Percentiles rank a stretch among this genome's conserved stretches.
phyloP scores from a whole-genome alignment of 2,888 invertebrate species.

The Empis livida region DNA sequence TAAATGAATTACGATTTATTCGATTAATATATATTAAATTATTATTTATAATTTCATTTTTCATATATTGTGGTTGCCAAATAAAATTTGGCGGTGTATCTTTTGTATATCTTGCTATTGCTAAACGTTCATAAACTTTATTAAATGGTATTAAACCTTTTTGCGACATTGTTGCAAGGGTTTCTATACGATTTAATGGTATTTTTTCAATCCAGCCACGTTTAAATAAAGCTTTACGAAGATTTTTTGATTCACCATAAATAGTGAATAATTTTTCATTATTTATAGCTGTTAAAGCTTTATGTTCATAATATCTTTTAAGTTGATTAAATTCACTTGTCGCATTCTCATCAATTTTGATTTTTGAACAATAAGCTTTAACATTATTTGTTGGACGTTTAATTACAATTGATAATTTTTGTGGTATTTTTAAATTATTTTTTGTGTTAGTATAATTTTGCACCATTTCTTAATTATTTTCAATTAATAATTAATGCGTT shows the following conservation, averaged over 20 bases:
- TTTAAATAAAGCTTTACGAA: conserved; percentile 40
- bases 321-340: too few species aligned
- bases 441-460: too few species aligned
- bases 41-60: background rate
- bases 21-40: conserved; percentile 25
- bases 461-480: too few species aligned
- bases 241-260: conserved; percentile 24
- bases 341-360: too few species aligned
- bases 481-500: too few species aligned
- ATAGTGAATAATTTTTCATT: conserved; percentile 26
- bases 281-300: too few species aligned
- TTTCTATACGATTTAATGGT: conserved; percentile 33
- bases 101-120: conserved; percentile 46
- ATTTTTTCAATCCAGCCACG: conserved; percentile 66
- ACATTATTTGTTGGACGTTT: too few species aligned
- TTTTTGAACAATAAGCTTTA: too few species aligned
- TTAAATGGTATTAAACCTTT: conserved; percentile 26
- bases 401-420: too few species aligned
- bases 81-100: conserved; percentile 55
- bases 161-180: conserved; percentile 25
- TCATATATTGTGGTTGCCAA: conserved; percentile 44
- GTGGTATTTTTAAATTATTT: too few species aligned
- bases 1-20: conserved; percentile 19
- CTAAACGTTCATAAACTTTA: conserved; percentile 30
- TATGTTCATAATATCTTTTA: too few species aligned